Evolutionary conservation across 1,140 invertebrate genomes (phyloP), one percentile per base, ranked within the genome.

Genomic region (Brachionus koreanus): DNA sequence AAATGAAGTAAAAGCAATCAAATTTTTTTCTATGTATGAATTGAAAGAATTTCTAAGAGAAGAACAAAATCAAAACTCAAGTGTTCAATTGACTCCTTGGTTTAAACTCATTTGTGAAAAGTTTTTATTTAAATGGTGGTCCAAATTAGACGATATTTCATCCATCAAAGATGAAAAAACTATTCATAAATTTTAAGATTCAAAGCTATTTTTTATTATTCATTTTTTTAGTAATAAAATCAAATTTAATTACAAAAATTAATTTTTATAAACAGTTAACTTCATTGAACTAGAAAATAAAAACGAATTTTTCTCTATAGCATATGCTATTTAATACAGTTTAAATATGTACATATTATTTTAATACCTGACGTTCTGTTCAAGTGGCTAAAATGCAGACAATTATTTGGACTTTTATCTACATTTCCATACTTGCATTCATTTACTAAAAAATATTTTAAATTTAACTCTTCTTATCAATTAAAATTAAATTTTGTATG

Each of bases 41-140:
- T 61, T 74, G 9, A 37, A 75, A 16, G 82, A 74, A 39, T 46
- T 83, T 39, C n/a, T 83, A 6, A 35, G 65, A 42, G 79, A 67
- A 43, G 57, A 39, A 42, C 63, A 82, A 19, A 72, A 82, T 35
- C 5, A 33, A n/a, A 67, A 43, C 3, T 82, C 79, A 46, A 35
- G 61, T 69, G 23, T 82, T 10, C 79, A 82, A 46, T 25, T 74
- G 13, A 83, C 82, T 49, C 82, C 82, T 19, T 83, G 82, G 82
- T 83, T 83, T 16, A 83, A 57, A 13, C 49, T 83, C 3, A 83
- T 83, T 29, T 82, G 79, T 33, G 79, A 82, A 16, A 82, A 82
- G 67, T 69, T 65, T 35, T 46, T 82, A 39, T 82, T 65, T 23
- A 46, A 82, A 43, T 82, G 79, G 79, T 82, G 79, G 79, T n/a